A percentile compares a stretch with the other conserved stretches of the same genome.
phyloP scores from a whole-genome alignment of 37 sponge, comb jelly and placozoan genomes.

The Diacarnus erythraeanus region DNA sequence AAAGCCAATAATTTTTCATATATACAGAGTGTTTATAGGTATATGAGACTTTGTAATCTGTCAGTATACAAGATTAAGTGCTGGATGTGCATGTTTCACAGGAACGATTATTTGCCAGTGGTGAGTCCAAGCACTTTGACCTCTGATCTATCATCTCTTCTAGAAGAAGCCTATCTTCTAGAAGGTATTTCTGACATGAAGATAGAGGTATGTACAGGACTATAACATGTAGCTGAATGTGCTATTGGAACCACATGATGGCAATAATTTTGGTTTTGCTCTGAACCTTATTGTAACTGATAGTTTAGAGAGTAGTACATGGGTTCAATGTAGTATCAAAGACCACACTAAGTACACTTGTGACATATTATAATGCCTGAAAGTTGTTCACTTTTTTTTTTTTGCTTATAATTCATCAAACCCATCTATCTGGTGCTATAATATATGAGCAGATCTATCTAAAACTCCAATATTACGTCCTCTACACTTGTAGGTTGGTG shows the following conservation, averaged over 20 bases:
- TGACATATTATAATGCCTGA: too few species aligned
- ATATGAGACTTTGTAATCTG: background rate
- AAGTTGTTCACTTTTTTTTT: too few species aligned
- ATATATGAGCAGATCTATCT: background rate
- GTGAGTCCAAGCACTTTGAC: conserved; percentile 21
- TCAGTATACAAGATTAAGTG: background rate
- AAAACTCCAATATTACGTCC: background rate
- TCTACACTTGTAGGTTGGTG: conserved; percentile 12
- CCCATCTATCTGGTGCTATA: background rate
- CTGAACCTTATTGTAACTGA: too few species aligned
- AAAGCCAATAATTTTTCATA: conserved; percentile 66
- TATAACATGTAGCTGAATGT: too few species aligned
- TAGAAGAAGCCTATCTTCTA: conserved; percentile 31
- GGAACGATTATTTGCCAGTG: conserved; percentile 18
- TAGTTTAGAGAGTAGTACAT: too few species aligned
- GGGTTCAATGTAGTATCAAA: too few species aligned
- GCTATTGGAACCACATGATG: background rate
- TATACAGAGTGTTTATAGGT: conserved; percentile 56
- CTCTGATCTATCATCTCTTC: conserved; percentile 33
- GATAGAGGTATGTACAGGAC: background rate
- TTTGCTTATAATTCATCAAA: too few species aligned
- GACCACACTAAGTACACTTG: too few species aligned
- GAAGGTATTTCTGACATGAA: conserved; percentile 8
- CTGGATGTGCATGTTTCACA: conserved; percentile 3
- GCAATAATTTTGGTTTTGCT: too few species aligned